Evolutionary conservation across 92 coral and sea anemone species (phyloP).

Genomic region (Anthopleura xanthogrammica): DNA sequence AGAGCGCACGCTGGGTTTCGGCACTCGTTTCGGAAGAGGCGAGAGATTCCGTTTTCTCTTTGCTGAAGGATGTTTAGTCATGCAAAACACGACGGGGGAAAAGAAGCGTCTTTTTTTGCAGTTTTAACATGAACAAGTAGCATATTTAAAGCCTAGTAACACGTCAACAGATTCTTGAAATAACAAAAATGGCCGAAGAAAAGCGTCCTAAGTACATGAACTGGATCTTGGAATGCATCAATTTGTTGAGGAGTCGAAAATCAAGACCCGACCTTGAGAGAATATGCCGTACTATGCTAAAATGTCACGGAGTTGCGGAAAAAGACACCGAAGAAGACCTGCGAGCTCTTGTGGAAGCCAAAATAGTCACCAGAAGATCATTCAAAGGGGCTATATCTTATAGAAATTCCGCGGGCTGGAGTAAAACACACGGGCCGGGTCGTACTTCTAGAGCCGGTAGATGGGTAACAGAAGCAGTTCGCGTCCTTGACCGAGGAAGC

Average conservation of each 20-base stretch:
- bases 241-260: slow-evolving; percentile 96
- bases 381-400: slow-evolving; percentile 98
- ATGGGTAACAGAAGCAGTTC: slow-evolving; percentile 97
- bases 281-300: slow-evolving; percentile 96
- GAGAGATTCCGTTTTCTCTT: slow-evolving; percentile 27
- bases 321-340: slow-evolving; percentile 91
- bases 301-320: slow-evolving; percentile 95
- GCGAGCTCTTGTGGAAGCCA: slow-evolving; percentile 84
- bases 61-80: slow-evolving; percentile 33
- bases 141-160: slow-evolving; percentile 9
- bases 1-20: slow-evolving; percentile 9
- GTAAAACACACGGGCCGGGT: slow-evolving; percentile 74
- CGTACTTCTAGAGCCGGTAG: slow-evolving; percentile 90
- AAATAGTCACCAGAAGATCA: slow-evolving; percentile 90
- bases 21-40: neutral
- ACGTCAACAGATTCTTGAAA: neutral
- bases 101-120: slow-evolving; percentile 14
- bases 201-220: slow-evolving; percentile 95
- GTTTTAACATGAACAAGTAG: slow-evolving; percentile 14
- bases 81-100: slow-evolving; percentile 29
- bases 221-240: slow-evolving; percentile 99
- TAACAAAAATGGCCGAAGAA: slow-evolving; percentile 66
- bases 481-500: slow-evolving; percentile 90
- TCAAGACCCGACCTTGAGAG: slow-evolving; percentile 99
- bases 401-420: slow-evolving; percentile 92